Evolutionary conservation across 2,113 vertebrate genomes (phyloP).

Genomic region (Oenanthe melanoleuca): DNA sequence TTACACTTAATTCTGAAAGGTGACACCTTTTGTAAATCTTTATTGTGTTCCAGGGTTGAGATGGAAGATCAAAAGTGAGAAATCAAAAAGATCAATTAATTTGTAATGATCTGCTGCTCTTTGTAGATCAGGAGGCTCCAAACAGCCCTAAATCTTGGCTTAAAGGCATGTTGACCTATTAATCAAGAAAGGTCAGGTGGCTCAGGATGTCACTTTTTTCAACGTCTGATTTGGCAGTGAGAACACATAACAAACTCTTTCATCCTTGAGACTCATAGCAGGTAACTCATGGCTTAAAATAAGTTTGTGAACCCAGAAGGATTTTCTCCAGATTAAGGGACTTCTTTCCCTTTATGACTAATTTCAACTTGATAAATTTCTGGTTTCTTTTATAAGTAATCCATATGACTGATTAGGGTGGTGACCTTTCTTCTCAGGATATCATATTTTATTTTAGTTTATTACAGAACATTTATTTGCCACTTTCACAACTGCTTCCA

Average conservation of each 20-base stretch:
- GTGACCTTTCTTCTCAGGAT: neutral
- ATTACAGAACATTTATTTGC: neutral
- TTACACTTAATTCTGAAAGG: conserved; percentile 8
- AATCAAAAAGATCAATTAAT: conserved; percentile 9
- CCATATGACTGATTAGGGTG: neutral
- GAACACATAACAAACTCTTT: conserved; percentile 8
- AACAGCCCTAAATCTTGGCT: conserved; percentile 2
- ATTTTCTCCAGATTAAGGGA: neutral
- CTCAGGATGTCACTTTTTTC: neutral
- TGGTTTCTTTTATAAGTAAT: neutral
- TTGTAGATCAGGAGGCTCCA: neutral
- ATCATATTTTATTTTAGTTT: neutral
- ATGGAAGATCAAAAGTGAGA: neutral
- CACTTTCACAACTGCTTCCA: neutral
- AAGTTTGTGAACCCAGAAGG: neutral
- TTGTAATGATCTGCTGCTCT: conserved; percentile 13
- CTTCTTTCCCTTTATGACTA: neutral
- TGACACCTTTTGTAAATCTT: conserved; percentile 1
- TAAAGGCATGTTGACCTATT: conserved; percentile 9
- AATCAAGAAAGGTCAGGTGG: conserved; percentile 15
- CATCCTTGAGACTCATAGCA: neutral
- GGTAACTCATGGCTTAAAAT: neutral
- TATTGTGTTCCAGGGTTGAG: neutral
- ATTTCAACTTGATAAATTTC: neutral
- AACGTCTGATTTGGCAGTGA: neutral